phyloP scores from a whole-genome alignment of 2,797 vertebrate genomes.

The Phrynocephalus guinanensis region DNA sequence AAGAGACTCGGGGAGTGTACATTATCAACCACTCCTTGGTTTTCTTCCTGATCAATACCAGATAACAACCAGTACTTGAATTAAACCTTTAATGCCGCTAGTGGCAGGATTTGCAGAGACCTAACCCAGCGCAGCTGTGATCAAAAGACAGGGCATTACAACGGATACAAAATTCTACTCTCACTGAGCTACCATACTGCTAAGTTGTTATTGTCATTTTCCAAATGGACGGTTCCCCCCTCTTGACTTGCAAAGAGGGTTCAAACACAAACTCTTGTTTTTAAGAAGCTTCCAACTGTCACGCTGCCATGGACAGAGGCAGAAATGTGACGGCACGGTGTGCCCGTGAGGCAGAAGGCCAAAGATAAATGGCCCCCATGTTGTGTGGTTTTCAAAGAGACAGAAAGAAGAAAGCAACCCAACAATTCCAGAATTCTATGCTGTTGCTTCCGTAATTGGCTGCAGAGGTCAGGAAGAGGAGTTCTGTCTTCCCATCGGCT shows the following conservation, averaged over 20 bases:
- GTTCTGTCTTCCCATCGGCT: background rate
- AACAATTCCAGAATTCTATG: background rate
- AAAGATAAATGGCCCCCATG: background rate
- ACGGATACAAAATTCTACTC: background rate
- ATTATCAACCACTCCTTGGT: background rate
- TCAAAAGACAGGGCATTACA: background rate
- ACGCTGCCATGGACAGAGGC: background rate
- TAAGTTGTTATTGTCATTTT: background rate
- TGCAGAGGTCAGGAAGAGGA: background rate
- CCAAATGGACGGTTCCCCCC: background rate
- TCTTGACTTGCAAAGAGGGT: background rate
- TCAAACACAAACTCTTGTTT: background rate
- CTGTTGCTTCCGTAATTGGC: background rate
- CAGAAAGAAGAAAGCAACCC: background rate
- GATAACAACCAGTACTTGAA: background rate
- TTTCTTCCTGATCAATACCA: background rate
- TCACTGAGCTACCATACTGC: background rate
- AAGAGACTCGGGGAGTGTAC: background rate
- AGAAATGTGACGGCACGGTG: background rate
- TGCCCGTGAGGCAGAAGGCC: background rate
- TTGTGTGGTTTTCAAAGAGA: background rate
- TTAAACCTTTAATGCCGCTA: background rate
- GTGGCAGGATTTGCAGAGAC: too few species aligned
- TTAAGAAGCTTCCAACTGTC: background rate
- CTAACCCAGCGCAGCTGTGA: too few species aligned